Evolutionary conservation across 2,113 vertebrate genomes (phyloP), one percentile per base, ranked within the genome.

Genomic region (Hemicordylus capensis): DNA sequence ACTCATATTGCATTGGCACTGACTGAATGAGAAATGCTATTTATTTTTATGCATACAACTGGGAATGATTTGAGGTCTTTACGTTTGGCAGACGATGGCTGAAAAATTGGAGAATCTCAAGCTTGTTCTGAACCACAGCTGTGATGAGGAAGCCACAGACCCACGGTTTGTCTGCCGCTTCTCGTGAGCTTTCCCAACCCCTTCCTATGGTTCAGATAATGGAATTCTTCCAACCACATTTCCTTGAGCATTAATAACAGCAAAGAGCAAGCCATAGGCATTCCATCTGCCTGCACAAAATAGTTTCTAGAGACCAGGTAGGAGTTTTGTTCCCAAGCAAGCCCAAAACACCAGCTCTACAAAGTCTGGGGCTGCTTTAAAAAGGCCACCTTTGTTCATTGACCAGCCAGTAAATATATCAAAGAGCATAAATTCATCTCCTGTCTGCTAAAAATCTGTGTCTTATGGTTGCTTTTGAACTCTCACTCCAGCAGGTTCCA

Each of bases 21-120:
- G 39, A 54, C 26, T 42, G 34, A 87, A 63, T 87, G 74, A 83
- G 78, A 81, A 87, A 58, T 46, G 75, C 39, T 31, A 77, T 51
- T 61, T 42, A 85, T 85, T 79, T 87, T 83, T 83, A 83, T 78
- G 58, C 46, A 63, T 73, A 44, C 73, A 87, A 83, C 63, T 77
- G 66, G 85, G 74, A 83, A 83, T 83, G 75, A 83, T 86, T 67
- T 44, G 63, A 66, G 46, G 70, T 74, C 76, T 83, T 74, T 74
- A 28, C 66, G 42, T 26, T 44, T 85, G 83, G 44, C 69, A 79
- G 85, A 1, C 84, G 24, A 59, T 81, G 74, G 58, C 17, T 54
- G 64, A 76, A 81, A 89, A 64, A 34, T 37, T 37, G 7, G 8
- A 80, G 56, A 83, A 82, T 67, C 58, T 44, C 75, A 83, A 85